Evolutionary conservation across 2,797 vertebrate species (phyloP).

Genomic region (Hapalemur alaotrensis): DNA sequence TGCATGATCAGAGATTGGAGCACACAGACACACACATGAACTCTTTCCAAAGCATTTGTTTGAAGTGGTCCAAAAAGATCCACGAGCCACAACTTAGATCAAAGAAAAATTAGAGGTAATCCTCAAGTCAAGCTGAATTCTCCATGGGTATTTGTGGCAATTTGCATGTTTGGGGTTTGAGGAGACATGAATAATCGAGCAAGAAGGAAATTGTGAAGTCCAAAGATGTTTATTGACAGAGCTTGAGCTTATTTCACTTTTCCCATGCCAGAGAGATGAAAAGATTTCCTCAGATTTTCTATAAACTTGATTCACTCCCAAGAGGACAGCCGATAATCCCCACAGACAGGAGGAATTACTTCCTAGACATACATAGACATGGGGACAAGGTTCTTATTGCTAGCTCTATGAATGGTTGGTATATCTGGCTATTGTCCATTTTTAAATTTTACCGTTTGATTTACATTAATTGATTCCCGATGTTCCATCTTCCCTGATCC

Average conservation of each 20-base stretch:
- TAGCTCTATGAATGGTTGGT: neutral
- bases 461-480: neutral
- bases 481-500: neutral
- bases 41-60: conserved; percentile 34
- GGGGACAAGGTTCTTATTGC: neutral
- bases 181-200: conserved; percentile 19
- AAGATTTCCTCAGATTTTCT: conserved; percentile 34
- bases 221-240: conserved; percentile 35
- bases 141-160: neutral
- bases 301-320: neutral
- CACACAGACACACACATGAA: neutral
- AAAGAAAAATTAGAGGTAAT: conserved; percentile 55
- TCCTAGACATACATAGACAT: neutral
- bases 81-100: conserved; percentile 26
- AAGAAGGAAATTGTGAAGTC: conserved; percentile 37
- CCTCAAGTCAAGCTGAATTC: conserved; percentile 5
- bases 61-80: conserved; percentile 19
- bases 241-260: conserved; percentile 36
- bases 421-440: neutral
- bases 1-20: neutral
- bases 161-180: conserved; percentile 28
- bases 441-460: neutral
- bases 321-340: conserved; percentile 14
- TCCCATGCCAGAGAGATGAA: conserved; percentile 36
- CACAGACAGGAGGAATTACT: neutral